These are phyloP conservation scores for Pseudorectes ferrugineus DNA, from an alignment of 2,113 vertebrate genomes.

Conservation along the genomic window DNA sequence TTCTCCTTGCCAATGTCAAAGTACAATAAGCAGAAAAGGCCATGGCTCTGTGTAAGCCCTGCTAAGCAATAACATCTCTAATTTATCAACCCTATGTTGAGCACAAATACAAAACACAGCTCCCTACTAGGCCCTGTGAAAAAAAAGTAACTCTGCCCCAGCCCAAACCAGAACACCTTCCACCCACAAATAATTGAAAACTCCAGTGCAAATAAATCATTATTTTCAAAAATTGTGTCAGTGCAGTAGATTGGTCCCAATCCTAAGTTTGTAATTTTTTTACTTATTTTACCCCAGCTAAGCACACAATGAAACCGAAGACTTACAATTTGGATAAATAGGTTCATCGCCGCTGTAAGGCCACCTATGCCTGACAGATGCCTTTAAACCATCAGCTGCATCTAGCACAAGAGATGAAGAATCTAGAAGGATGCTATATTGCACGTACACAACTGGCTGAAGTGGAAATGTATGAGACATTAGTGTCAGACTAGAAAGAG, in stretches of 20 bases:
- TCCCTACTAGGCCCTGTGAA: background rate
- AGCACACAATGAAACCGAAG: background rate
- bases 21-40: background rate
- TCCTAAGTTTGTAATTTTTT: background rate
- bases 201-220: background rate
- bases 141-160: background rate
- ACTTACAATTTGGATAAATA: background rate
- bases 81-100: background rate
- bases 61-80: background rate
- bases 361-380: background rate
- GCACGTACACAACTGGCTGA: background rate
- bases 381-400: background rate
- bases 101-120: background rate
- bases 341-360: background rate
- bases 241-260: background rate
- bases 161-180: background rate
- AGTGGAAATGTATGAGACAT: background rate
- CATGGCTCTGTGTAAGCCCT: background rate
- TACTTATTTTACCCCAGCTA: background rate
- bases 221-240: background rate
- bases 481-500: background rate
- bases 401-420: background rate
- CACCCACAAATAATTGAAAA: background rate
- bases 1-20: background rate
- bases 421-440: background rate